Evolutionary conservation across 1,140 invertebrate species (phyloP).

Genomic region (Penaeus japonicus): DNA sequence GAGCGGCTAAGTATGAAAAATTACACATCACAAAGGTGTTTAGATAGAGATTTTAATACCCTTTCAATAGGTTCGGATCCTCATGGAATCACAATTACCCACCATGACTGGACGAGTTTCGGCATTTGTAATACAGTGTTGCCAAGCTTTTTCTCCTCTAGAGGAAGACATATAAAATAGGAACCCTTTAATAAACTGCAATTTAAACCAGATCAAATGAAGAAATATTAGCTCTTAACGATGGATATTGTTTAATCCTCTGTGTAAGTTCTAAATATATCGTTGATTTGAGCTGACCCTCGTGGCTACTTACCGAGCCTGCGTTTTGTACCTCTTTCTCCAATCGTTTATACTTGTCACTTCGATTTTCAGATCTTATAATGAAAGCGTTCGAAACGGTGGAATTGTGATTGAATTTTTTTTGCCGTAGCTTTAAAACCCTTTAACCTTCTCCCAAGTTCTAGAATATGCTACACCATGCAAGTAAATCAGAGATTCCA

Average conservation of each 20-base stretch:
- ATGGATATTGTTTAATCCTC: neutral
- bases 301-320: neutral
- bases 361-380: slow-evolving; percentile 8
- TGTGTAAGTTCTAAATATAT: too few relatives aligned
- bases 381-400: neutral
- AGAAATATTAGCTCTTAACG: slow-evolving; percentile 9
- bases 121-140: slow-evolving; percentile 32
- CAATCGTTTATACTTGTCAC: slow-evolving; percentile 37
- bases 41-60: slow-evolving; percentile 56
- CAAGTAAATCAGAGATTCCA: too few relatives aligned
- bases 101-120: slow-evolving; percentile 51
- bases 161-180: neutral
- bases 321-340: neutral
- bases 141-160: slow-evolving; percentile 3
- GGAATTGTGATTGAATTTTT: too few relatives aligned
- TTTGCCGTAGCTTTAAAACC: too few relatives aligned
- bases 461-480: too few relatives aligned
- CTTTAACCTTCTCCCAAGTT: too few relatives aligned
- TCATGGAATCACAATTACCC: slow-evolving; percentile 57
- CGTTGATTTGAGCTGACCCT: neutral
- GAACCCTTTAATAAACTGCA: neutral
- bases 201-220: slow-evolving; percentile 19
- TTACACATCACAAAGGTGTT: slow-evolving; percentile 50
- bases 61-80: slow-evolving; percentile 55
- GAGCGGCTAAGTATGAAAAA: slow-evolving; percentile 53